Percentiles rank a stretch among this genome's conserved stretches.
phyloP scores from a whole-genome alignment of 2,888 invertebrate genomes.

The Bimastos eiseni region DNA sequence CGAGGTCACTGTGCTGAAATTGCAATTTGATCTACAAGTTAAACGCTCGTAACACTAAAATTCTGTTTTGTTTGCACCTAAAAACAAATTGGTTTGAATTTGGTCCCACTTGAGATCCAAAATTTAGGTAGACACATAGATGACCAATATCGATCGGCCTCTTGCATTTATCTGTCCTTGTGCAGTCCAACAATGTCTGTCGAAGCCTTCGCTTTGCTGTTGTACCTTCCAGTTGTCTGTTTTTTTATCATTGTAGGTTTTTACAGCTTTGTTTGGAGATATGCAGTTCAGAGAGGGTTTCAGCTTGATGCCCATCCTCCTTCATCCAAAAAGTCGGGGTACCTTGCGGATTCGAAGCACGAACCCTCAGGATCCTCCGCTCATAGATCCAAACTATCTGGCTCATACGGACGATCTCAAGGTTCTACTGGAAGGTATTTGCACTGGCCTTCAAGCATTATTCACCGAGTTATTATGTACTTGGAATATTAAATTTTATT shows the following conservation, averaged over 20 bases:
- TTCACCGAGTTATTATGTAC: not conserved
- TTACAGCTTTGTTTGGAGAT: conserved; percentile 39
- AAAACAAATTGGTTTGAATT: no score
- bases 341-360: conserved; percentile 73
- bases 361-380: conserved; percentile 76
- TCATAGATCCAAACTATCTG: conserved; percentile 88
- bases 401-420: conserved; percentile 69
- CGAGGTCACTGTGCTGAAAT: no score
- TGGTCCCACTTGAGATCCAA: no score
- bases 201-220: no score
- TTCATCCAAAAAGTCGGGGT: conserved; percentile 79
- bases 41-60: no score
- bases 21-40: no score
- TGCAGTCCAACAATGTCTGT: no score
- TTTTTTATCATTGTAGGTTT: conserved; percentile 36
- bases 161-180: no score
- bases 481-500: no score
- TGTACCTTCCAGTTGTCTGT: not conserved
- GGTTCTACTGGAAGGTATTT: conserved; percentile 74
- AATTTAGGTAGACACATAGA: no score
- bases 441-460: not conserved
- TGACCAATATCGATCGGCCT: no score
- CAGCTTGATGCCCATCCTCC: conserved; percentile 68
- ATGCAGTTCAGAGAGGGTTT: conserved; percentile 40
- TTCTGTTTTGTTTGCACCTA: no score